Conservation (phyloP, 2,113 vertebrate genomes). For the Malaclemys terrapin region DNA sequence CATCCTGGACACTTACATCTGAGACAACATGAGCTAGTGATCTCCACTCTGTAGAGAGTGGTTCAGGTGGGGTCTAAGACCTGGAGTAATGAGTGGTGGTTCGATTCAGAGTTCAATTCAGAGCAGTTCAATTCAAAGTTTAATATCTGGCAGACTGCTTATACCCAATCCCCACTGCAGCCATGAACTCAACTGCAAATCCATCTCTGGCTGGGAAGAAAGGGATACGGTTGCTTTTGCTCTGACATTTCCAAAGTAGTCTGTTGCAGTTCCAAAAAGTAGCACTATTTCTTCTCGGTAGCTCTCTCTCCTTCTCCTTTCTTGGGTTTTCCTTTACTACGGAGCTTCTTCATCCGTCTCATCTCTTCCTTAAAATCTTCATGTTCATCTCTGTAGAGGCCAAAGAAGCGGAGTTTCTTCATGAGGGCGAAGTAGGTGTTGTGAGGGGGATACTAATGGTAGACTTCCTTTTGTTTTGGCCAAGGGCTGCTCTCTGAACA, state of each 20-base stretch:
- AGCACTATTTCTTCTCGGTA: slow-evolving; percentile 86
- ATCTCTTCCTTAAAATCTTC: slow-evolving; percentile 97
- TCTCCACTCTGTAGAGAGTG: too few species aligned
- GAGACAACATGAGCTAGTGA: not conserved
- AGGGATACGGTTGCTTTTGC: not conserved
- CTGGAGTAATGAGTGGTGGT: too few species aligned
- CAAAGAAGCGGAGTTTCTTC: slow-evolving; percentile 88
- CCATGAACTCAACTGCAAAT: not conserved
- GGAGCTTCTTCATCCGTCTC: slow-evolving; percentile 88
- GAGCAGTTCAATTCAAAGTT: not conserved
- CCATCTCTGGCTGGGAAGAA: not conserved
- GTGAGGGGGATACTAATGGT: slow-evolving; percentile 95
- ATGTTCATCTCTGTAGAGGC: slow-evolving; percentile 97
- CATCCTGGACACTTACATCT: too few species aligned
- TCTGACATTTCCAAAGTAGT: not conserved
- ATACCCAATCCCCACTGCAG: not conserved
- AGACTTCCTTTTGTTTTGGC: slow-evolving; percentile 88
- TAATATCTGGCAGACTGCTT: not conserved
- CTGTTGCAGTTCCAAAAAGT: not conserved
- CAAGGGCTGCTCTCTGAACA: slow-evolving; percentile 91
- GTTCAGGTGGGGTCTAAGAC: too few species aligned
- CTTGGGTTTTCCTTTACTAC: slow-evolving; percentile 93
- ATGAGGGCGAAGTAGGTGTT: slow-evolving; percentile 90
- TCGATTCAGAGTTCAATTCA: too few species aligned
- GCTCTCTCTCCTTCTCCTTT: slow-evolving; percentile 97